A percentile compares a stretch with the other conserved stretches of the same genome.
phyloP scores from a whole-genome alignment of 1,140 invertebrate genomes.

The Zaprionus inermis region DNA sequence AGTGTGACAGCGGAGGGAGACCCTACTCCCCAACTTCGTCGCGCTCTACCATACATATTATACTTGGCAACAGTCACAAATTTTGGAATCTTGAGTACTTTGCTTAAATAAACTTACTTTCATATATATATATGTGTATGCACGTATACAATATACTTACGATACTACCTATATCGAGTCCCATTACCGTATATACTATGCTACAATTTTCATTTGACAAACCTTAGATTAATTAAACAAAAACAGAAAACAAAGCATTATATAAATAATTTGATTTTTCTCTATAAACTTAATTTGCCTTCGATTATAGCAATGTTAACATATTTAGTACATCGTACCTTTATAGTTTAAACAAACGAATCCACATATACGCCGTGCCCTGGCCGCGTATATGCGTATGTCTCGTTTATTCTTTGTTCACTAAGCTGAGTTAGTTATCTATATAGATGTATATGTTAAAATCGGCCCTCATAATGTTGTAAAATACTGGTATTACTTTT shows the following conservation, averaged over 20 bases:
- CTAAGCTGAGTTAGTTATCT: slow-evolving; percentile 9
- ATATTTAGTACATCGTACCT: slow-evolving; percentile 48
- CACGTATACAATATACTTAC: slow-evolving; percentile 20
- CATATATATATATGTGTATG: not conserved
- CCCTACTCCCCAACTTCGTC: no score
- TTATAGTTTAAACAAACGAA: slow-evolving; percentile 15
- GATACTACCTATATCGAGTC: slow-evolving; percentile 12
- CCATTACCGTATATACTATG: slow-evolving; percentile 6
- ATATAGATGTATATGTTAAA: slow-evolving; percentile 8
- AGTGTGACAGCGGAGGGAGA: not conserved
- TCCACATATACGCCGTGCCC: no score
- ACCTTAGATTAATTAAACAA: slow-evolving; percentile 34
- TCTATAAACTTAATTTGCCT: slow-evolving; percentile 14
- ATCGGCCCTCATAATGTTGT: slow-evolving; percentile 38
- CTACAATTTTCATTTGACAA: slow-evolving; percentile 28
- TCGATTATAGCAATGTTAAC: slow-evolving; percentile 21
- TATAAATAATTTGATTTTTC: slow-evolving; percentile 17
- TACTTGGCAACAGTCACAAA: slow-evolving; percentile 28
- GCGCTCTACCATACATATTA: slow-evolving; percentile 7
- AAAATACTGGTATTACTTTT: slow-evolving; percentile 15
- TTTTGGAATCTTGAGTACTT: slow-evolving; percentile 25
- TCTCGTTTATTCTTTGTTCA: slow-evolving; percentile 25
- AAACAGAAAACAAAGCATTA: not conserved
- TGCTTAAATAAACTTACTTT: not conserved
- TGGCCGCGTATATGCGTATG: slow-evolving; percentile 22